Conservation (phyloP, 1,140 invertebrate genomes). For the Centruroides sculpturatus region DNA sequence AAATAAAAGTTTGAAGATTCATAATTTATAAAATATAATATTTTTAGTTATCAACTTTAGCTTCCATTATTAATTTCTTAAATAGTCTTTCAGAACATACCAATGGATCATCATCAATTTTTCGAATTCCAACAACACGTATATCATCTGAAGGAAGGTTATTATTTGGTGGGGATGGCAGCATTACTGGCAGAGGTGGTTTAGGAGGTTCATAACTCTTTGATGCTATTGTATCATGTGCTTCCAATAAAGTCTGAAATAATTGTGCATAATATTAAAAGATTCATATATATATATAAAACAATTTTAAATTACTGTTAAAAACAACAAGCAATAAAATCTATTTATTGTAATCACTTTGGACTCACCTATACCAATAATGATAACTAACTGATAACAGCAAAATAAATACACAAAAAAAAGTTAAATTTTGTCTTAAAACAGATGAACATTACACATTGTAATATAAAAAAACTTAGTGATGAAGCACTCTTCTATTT, state of each 20-base stretch:
- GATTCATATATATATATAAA: not conserved
- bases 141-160: conserved; percentile 37
- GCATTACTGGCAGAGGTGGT: conserved; percentile 16
- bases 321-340: not conserved
- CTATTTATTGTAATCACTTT: too few species aligned
- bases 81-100: conserved; percentile 42
- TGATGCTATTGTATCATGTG: conserved; percentile 50
- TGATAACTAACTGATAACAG: too few species aligned
- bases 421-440: too few species aligned
- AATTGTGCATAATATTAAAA: not conserved
- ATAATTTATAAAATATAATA: too few species aligned
- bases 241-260: conserved; percentile 26
- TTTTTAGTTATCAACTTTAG: too few species aligned
- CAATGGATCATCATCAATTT: conserved; percentile 74
- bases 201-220: conserved; percentile 31
- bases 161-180: not conserved
- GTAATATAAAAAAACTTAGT: too few species aligned
- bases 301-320: not conserved
- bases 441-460: too few species aligned
- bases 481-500: too few species aligned
- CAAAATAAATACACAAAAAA: too few species aligned
- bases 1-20: too few species aligned
- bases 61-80: too few species aligned
- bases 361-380: too few species aligned
- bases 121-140: conserved; percentile 78